Evolutionary conservation across 2,888 invertebrate species (phyloP).

Genomic region (Stramonita haemastoma): DNA sequence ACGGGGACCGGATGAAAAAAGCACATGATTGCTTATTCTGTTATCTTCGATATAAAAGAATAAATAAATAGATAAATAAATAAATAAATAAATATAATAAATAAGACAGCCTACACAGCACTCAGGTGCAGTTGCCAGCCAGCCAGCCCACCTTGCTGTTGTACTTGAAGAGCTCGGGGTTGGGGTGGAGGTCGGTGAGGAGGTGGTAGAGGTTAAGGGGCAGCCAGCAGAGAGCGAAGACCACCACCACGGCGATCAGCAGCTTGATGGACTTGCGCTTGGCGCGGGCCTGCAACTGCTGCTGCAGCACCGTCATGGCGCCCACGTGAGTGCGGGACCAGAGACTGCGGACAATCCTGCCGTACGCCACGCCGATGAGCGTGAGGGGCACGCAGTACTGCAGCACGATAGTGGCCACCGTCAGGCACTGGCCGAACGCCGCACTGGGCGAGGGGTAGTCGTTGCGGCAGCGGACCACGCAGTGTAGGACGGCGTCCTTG

Average conservation of each 20-base stretch:
- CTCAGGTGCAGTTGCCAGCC: too few relatives aligned
- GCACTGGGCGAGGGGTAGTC: constrained; percentile 73
- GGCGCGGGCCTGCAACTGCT: constrained; percentile 73
- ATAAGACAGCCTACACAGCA: too few relatives aligned
- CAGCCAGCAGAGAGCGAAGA: constrained; percentile 79
- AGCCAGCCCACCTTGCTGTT: constrained; percentile 62
- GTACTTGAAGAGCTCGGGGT: constrained; percentile 67
- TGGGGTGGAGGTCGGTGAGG: constrained; percentile 75
- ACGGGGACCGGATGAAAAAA: too few relatives aligned
- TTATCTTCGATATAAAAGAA: too few relatives aligned
- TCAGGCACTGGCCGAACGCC: constrained; percentile 73
- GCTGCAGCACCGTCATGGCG: constrained; percentile 76
- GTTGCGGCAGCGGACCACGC: constrained; percentile 71
- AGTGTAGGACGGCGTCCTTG: constrained; percentile 51
- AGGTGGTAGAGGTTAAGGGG: constrained; percentile 79
- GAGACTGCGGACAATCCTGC: constrained; percentile 70
- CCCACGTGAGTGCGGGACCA: constrained; percentile 76
- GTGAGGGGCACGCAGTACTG: constrained; percentile 78
- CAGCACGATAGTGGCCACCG: constrained; percentile 74
- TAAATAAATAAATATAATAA: too few relatives aligned
- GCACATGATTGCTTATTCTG: too few relatives aligned
- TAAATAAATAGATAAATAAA: too few relatives aligned
- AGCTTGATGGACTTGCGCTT: constrained; percentile 79
- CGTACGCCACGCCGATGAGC: constrained; percentile 77
- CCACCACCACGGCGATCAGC: constrained; percentile 77